Base-by-base conservation (phyloP, 1,140 invertebrate species). In the Cataglyphis hispanica region DNA sequence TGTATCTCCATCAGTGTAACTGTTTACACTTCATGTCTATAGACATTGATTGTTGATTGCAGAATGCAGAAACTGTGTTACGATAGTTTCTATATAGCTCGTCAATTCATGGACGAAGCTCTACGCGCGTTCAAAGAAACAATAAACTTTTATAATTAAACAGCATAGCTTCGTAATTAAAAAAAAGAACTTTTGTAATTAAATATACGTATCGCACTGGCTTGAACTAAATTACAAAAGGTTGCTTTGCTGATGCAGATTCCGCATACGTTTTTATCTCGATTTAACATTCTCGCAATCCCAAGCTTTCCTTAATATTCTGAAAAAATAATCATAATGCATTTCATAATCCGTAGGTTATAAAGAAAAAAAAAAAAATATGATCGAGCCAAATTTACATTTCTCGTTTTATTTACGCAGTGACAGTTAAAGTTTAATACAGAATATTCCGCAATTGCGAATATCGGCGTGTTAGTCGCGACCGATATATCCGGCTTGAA, bases 141-240 rank as follows among this genome's bases (percentile, higher is more conserved):
- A 74, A 74, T 34, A 5, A 83, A 83, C 53, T 83, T 72, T 83
- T 25, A 83, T 72, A 83, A 83, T 74, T 72, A 83, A 83, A 60
- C 34, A 25, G 77, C 53, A 56, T 37, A 83, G 53, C 56, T 60
- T 72, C 27, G 78, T 83, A 83, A 83, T 83, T 83, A 83, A 83
- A 83, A 80, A 80, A 69, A 63, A 80, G 5, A 80, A 83, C 78
- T 83, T 83, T 83, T 50, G 53, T 74, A 83, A 83, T 83, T 83
- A 83, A 83, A 83, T 83, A 83, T 83, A 56, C 78, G 67, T 61
- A 81, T 81, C 34, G 78, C 22, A 19, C 8, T 34, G 34, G 53
- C 40, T 3, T 34, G 10, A 43, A 46, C 53, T 27, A 37, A 50
- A 50, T 25, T 60, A 27, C 67, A 74, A 72, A 74, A 83, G 50